These are phyloP conservation scores for Sandelia bainsii DNA, from an alignment of 2,797 vertebrate genomes.

Conservation along the genomic window DNA sequence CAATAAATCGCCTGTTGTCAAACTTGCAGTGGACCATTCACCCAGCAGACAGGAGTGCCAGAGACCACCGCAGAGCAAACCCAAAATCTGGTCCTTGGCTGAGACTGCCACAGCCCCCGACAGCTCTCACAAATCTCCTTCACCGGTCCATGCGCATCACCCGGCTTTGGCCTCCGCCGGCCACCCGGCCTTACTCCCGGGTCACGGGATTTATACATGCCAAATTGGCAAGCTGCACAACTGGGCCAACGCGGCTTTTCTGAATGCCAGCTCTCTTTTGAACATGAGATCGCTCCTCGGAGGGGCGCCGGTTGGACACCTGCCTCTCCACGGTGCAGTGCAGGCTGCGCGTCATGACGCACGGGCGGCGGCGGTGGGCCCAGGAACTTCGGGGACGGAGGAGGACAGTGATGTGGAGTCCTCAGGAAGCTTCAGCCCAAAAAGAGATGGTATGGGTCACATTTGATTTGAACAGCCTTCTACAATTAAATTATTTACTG, in stretches of 20 bases:
- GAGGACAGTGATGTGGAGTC: constrained; percentile 91
- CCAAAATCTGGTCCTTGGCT: constrained; percentile 99
- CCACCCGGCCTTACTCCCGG: constrained; percentile 95
- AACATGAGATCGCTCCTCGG: constrained; percentile 95
- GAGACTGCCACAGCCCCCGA: constrained; percentile 97
- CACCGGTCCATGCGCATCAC: constrained; percentile 82
- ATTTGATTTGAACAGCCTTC: neutral
- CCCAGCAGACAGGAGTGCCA: constrained; percentile 87
- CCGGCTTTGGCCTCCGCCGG: constrained; percentile 87
- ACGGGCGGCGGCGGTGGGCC: constrained; percentile 77
- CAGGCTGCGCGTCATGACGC: constrained; percentile 81
- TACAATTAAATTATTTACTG: neutral
- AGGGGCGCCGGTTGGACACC: constrained; percentile 88
- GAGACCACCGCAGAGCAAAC: constrained; percentile 91
- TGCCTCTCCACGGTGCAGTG: constrained; percentile 87
- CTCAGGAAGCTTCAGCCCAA: constrained; percentile 90
- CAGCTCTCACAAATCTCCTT: constrained; percentile 87
- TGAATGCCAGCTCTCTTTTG: constrained; percentile 94
- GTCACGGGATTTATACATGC: constrained; percentile 98
- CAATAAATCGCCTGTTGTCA: constrained; percentile 85
- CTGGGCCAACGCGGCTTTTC: constrained; percentile 97
- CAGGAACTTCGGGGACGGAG: constrained; percentile 83
- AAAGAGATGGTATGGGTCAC: constrained; percentile 88
- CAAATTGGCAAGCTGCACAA: constrained; percentile 98
- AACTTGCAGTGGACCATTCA: constrained; percentile 85